Conservation (phyloP, 2,888 invertebrate species). For the Eupeodes latifasciatus region DNA sequence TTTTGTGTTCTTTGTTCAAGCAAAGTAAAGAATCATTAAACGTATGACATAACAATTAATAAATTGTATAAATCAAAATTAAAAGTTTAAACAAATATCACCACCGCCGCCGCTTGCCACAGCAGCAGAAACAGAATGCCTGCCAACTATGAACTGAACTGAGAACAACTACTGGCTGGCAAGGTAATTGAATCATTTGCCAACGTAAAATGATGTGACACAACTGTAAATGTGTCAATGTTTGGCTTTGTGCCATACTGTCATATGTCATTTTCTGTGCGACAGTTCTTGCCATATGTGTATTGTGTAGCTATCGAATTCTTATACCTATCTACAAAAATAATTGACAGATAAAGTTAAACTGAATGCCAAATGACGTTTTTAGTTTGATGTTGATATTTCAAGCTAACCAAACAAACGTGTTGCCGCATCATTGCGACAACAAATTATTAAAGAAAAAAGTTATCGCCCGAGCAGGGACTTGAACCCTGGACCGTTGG, state of each 20-base stretch:
- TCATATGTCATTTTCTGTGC: neutral
- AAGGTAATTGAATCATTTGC: neutral
- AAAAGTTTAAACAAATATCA: no score
- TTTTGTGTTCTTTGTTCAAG: neutral
- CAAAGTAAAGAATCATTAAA: neutral
- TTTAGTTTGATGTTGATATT: no score
- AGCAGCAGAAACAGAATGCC: neutral
- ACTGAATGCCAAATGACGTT: no score
- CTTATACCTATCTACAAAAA: neutral
- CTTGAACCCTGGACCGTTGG: slow-evolving; percentile 77
- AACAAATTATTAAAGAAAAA: slow-evolving; percentile 11
- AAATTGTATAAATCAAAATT: neutral
- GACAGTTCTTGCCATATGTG: slow-evolving; percentile 16
- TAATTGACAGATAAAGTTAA: neutral
- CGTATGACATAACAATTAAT: slow-evolving; percentile 8
- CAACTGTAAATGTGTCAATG: neutral
- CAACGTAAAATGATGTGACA: slow-evolving; percentile 10
- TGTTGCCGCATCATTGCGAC: neutral
- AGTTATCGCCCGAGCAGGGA: slow-evolving; percentile 74
- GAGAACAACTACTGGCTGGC: slow-evolving; percentile 15
- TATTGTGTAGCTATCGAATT: no score
- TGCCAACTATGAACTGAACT: neutral
- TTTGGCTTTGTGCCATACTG: slow-evolving; percentile 17
- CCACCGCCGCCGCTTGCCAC: no score
- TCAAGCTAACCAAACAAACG: neutral